Base-by-base conservation (phyloP, 2,888 invertebrate genomes). In the Napeogenes inachia region DNA sequence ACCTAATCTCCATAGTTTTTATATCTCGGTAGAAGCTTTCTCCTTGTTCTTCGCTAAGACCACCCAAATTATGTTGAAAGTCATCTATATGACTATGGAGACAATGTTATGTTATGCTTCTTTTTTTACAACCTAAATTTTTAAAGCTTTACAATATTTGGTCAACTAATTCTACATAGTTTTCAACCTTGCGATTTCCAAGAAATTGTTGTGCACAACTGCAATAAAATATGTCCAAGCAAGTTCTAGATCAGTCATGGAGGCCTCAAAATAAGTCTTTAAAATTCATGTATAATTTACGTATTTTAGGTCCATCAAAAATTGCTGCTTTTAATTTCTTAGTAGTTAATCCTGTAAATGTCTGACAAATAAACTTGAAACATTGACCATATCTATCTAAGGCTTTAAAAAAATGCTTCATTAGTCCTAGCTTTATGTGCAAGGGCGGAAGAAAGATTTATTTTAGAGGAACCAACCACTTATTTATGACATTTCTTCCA, bases 301-400 rank as follows among this genome's bases (percentile, higher is more conserved):
- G 6, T 45, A 45, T 45, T 45, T 45, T 6, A 10, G 45, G 45
- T 10, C 45, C 45, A 45, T 45, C 45, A 45, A 45, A 45, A 45
- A 63, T 63, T 47, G 59, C 64, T 45, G 60, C 56, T 62, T 68
- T 63, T 33, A 64, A 57, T 60, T 67, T 66, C 64, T 68, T 65
- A 13, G 21, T 56, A 59, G 30, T 59, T 12, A 59, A 45, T n/a
- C 21, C 35, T 13, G 62, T 56, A 57, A 61, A 63, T 59, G 64
- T 63, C 4, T 50, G 50, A 55, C 21, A 53, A 13, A 63, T 13
- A 55, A 47, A n/a, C n/a, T n/a, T n/a, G n/a, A n/a, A n/a, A n/a
- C n/a, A n/a, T n/a, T n/a, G n/a, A n/a, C n/a, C n/a, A n/a, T n/a
- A n/a, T n/a, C n/a, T n/a, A n/a, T n/a, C n/a, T n/a, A n/a, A n/a